A percentile compares a stretch with the other conserved stretches of the same genome.
phyloP scores from a whole-genome alignment of 2,888 invertebrate species.

The Timandra comae region DNA sequence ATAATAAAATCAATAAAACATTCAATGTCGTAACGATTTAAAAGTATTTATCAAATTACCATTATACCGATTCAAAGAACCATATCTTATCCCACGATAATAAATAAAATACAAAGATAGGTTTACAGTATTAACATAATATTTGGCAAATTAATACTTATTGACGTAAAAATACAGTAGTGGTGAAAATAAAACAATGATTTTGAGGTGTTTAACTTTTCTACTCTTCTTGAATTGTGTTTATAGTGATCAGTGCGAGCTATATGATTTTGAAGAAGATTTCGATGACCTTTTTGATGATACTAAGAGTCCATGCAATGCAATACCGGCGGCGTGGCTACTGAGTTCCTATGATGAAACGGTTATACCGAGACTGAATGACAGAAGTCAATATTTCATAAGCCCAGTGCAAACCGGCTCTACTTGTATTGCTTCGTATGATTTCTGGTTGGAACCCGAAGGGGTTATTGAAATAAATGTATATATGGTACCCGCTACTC shows the following conservation, averaged over 20 bases:
- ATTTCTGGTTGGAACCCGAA: constrained; percentile 28
- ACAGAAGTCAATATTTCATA: constrained; percentile 29
- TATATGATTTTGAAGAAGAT: constrained; percentile 37
- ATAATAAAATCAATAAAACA: neutral
- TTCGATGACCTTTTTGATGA: constrained; percentile 30
- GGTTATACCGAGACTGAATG: constrained; percentile 23
- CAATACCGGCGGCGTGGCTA: constrained; percentile 25
- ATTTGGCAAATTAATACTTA: constrained; percentile 27
- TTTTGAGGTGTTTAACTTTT: constrained; percentile 13
- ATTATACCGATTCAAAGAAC: constrained; percentile 19
- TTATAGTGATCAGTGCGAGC: constrained; percentile 33
- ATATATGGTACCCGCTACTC: constrained; percentile 27
- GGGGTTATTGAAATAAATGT: constrained; percentile 40
- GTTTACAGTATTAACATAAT: constrained; percentile 23
- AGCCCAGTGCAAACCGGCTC: constrained; percentile 12
- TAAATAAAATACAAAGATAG: constrained; percentile 25
- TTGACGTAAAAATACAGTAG: constrained; percentile 24
- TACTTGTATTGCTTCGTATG: constrained; percentile 29
- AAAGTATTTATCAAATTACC: constrained; percentile 11
- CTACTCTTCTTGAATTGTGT: constrained; percentile 22
- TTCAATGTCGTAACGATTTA: constrained; percentile 7
- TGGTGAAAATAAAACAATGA: constrained; percentile 20
- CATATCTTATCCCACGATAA: constrained; percentile 34
- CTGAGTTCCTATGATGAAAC: constrained; percentile 24
- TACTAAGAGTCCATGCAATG: constrained; percentile 22